Conservation (phyloP, 2,888 invertebrate genomes). For the Chaetogeoica ovagalla region DNA sequence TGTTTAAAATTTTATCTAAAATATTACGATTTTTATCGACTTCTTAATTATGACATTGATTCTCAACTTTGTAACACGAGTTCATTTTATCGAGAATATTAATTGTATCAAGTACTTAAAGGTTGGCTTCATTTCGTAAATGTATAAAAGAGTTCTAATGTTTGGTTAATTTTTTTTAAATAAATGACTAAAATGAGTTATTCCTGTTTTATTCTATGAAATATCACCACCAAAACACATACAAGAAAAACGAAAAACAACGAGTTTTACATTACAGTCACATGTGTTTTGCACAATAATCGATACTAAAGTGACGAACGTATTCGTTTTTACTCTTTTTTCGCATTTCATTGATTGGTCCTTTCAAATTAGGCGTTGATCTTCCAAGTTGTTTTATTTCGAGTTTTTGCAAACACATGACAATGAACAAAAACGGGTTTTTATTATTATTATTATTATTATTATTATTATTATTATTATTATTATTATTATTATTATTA, state of each 20-base stretch:
- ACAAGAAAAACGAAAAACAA: slow-evolving; percentile 15
- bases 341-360: background rate
- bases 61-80: no score
- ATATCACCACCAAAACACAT: slow-evolving; percentile 14
- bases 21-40: no score
- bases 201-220: background rate
- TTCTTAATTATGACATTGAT: no score
- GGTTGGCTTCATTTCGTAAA: no score
- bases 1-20: no score
- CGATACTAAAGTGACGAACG: slow-evolving; percentile 6
- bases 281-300: slow-evolving; percentile 3
- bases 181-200: background rate
- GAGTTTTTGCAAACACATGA: slow-evolving; percentile 3
- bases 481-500: no score
- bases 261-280: slow-evolving; percentile 16
- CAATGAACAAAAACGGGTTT: background rate
- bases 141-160: no score
- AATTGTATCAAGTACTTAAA: no score
- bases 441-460: no score
- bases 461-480: no score
- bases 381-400: slow-evolving; percentile 9
- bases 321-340: slow-evolving; percentile 16
- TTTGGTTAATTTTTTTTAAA: no score
- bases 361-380: background rate
- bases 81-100: no score